Conservation (phyloP, 1,140 invertebrate genomes). For the Platyscapa corneri region DNA sequence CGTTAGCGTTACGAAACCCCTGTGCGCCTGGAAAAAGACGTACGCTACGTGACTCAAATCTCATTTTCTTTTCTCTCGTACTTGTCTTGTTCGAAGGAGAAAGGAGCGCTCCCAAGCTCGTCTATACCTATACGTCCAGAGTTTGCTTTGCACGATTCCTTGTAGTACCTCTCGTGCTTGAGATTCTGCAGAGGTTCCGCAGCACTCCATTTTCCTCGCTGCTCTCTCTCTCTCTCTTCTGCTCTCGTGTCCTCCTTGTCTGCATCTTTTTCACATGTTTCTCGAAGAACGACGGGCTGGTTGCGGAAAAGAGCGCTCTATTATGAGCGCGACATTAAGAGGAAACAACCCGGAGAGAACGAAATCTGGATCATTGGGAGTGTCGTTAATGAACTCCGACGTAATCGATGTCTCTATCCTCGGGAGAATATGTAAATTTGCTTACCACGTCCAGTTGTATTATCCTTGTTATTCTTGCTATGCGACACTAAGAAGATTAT, state of each 20-base stretch:
- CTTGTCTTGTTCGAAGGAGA: slow-evolving; percentile 18
- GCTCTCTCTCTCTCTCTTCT: background rate
- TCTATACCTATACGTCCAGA: background rate
- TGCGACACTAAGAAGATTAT: too few species aligned
- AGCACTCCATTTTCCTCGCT: background rate
- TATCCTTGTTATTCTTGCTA: too few species aligned
- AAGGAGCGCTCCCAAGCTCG: slow-evolving; percentile 1
- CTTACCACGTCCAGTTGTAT: too few species aligned
- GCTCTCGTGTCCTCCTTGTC: background rate
- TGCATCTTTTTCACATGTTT: background rate
- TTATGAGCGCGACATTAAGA: background rate
- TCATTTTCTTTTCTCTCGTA: slow-evolving; percentile 59
- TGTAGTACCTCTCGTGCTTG: slow-evolving; percentile 37
- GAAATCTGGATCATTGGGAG: too few species aligned
- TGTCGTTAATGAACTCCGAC: too few species aligned
- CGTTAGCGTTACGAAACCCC: slow-evolving; percentile 66
- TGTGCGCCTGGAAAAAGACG: slow-evolving; percentile 58
- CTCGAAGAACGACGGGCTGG: background rate
- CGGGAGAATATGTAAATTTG: too few species aligned
- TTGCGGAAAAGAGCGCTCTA: background rate
- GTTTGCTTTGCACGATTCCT: background rate
- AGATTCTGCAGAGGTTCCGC: slow-evolving; percentile 45
- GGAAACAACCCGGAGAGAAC: too few species aligned
- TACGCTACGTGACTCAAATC: slow-evolving; percentile 71
- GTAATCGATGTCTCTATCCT: too few species aligned